These are phyloP conservation scores for Spizella passerina DNA, from an alignment of 2,797 vertebrate genomes.

Conservation along the genomic window DNA sequence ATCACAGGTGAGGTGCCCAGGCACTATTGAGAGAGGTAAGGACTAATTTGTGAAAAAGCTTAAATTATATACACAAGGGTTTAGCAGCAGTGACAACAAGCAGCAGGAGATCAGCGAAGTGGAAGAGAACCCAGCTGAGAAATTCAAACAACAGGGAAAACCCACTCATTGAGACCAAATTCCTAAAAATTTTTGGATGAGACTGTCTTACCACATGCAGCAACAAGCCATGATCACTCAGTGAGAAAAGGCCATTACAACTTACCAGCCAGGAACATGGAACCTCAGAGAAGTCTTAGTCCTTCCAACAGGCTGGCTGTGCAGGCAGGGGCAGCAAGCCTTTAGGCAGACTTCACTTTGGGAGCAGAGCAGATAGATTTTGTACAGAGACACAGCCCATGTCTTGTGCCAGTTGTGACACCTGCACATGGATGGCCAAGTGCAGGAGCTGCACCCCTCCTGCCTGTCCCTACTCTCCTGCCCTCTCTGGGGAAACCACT, in stretches of 20 bases:
- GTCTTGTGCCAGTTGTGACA: background rate
- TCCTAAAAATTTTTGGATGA: background rate
- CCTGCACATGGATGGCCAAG: accelerated
- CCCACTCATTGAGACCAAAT: background rate
- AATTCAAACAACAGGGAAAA: background rate
- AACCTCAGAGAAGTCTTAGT: background rate
- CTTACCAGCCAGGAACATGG: background rate
- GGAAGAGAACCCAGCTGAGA: background rate
- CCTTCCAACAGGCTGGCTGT: background rate
- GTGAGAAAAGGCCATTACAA: background rate
- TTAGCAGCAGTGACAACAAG: background rate
- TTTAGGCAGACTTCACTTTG: background rate
- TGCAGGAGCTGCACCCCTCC: background rate
- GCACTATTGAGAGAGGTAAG: background rate
- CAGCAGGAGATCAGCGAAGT: background rate
- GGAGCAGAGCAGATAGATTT: background rate
- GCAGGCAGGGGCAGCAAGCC: background rate
- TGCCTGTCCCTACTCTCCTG: background rate
- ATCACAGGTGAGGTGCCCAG: background rate
- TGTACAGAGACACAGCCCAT: accelerated
- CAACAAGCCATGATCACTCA: background rate
- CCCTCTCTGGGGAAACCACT: background rate
- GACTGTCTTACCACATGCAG: background rate
- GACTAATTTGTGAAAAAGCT: background rate
- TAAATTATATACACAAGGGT: background rate